Evolutionary conservation across 2,888 invertebrate species (phyloP), one percentile per base, ranked within the genome.

Genomic region (Sinhomidia bicolor): DNA sequence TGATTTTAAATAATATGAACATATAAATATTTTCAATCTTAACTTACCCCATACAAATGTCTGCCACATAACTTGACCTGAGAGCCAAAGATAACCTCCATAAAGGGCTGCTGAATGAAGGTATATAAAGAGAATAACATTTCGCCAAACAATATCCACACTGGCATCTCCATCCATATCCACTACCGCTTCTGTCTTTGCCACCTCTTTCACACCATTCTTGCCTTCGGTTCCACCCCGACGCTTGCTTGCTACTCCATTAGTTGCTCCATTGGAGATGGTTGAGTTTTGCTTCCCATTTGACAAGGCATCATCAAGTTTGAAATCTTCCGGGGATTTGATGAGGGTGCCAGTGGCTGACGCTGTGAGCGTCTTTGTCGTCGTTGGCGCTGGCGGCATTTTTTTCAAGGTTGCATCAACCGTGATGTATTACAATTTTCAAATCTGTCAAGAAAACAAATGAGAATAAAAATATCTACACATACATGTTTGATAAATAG

Each of bases 51-150:
- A 92, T 7, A 92, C 51, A 44, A 91, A 91, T 7, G 92, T 92
- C 83, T 91, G 91, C 90, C 90, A 91, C 91, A 90, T 91, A 74
- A 92, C 91, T 85, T 92, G 91, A 1, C 91, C 91, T 0, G 85
- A 95, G 51, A 97, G 93, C 93, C 95, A 94, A 20, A 97, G 94
- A 93, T 96, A 97, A 3, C 95, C 93, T 80, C 97, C 98, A 93
- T 97, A 97, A 0, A 97, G 79, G 0, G 97, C 96, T 3, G 96
- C 96, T 65, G 95, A 54, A 93, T 98, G 97, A 89, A 98, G 95
- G 93, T 96, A 96, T 10, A 94, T 94, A 93, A 98, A 97, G 0
- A 96, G 94, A 20, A 96, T 93, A 76, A 98, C 96, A 93, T 97
- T 98, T 92, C 96, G 95, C 97, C 97, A 98, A 4, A 98, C 97